Base-by-base conservation (phyloP, 2,113 vertebrate genomes). In the Enhydra lutris region DNA sequence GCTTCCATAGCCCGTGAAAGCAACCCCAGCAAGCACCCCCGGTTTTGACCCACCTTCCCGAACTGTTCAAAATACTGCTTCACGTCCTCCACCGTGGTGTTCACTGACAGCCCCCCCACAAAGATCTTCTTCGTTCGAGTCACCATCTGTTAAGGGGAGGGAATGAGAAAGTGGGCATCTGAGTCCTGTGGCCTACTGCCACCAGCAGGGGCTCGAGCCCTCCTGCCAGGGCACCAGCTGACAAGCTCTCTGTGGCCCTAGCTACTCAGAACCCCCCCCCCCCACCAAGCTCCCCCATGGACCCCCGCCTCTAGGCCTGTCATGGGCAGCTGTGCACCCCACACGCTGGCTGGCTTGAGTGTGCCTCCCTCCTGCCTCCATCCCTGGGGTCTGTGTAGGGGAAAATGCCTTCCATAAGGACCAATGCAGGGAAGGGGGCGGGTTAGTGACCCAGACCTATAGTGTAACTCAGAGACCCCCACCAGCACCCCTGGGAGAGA, bases 121-220 rank as follows among this genome's bases (percentile, higher is more conserved):
- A 99, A 99, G 99, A 99, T 99, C 99, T 99, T 99, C 99, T 99
- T 99, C 96, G 99, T 99, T 98, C 99, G 99, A 97, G 99, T 99
- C 99, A 99, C 99, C 99, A 99, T 99, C 99, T 99, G 99, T 98
- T 98, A 95, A 94, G 98, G 85, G 97, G 97, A 98, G 96, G 97
- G 98, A 98, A 98, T 78, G 91, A 24, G 97, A 97, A 97, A 99
- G 98, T 97, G 97, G 97, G 97, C 97, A 97, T 97, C 96, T 97
- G 97, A 98, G 96, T 83, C 90, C 80, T 17, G 88, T 96, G 96
- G 97, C 96, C 98, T 96, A 61, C 88, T 13, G 47, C 94, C 97
- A 97, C 97, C 98, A 97, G 97, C 97, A 95, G 97, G 97, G 97
- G 95, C 94, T 86, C 20, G 0, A 57, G 97, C 57, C 80, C 97